Conservation (phyloP, 1,140 invertebrate genomes). For the Orius insidiosus region DNA sequence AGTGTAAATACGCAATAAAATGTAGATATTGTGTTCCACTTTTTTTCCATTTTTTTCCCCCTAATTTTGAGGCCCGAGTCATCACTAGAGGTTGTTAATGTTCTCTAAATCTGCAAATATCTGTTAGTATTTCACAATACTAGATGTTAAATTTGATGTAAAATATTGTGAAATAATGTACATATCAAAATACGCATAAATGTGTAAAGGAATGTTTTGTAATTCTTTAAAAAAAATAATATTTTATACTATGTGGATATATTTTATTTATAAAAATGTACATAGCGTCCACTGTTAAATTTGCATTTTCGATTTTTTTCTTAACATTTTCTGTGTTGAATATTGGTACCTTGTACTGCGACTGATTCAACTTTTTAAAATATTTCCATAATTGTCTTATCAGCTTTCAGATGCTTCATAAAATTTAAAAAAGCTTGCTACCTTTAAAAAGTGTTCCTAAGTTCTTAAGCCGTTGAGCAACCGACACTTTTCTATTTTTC, state of each 20-base stretch:
- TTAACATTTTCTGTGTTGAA: too few species aligned
- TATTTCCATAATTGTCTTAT: too few species aligned
- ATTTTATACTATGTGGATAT: background rate
- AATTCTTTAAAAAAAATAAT: background rate
- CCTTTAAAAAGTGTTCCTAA: too few species aligned
- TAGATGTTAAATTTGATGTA: constrained; percentile 5
- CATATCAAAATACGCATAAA: constrained; percentile 6
- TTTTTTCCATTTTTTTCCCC: background rate
- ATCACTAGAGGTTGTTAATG: background rate
- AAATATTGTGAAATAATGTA: constrained; percentile 11
- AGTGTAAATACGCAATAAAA: background rate
- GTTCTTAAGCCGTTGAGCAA: too few species aligned
- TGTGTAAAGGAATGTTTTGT: background rate
- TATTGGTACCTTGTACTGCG: too few species aligned
- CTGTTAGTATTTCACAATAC: background rate
- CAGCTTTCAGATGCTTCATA: too few species aligned
- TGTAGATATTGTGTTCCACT: constrained; percentile 6
- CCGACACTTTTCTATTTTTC: too few species aligned
- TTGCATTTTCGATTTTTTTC: too few species aligned
- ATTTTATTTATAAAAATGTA: constrained; percentile 10
- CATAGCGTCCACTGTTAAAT: background rate
- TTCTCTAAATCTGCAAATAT: constrained; percentile 8
- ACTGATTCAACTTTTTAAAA: too few species aligned
- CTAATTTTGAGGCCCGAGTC: constrained; percentile 1
- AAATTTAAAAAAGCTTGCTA: too few species aligned